Percentiles rank a stretch among this genome's conserved stretches.
These are phyloP conservation scores for Fulica atra DNA, from an alignment of 2,113 vertebrate genomes.

Conservation along the genomic window DNA sequence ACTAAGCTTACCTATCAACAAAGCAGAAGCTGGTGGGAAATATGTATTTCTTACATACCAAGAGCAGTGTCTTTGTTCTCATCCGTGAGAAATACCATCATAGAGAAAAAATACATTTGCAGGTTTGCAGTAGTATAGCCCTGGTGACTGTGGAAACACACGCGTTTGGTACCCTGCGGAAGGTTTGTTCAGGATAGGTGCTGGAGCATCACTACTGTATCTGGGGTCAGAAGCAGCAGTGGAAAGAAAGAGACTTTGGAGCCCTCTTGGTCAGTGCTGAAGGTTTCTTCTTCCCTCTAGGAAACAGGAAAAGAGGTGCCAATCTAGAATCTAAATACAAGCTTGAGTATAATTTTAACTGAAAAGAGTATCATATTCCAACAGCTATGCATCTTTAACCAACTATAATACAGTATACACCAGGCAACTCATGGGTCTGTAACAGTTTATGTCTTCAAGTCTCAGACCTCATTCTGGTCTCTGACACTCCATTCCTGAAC, in stretches of 20 bases:
- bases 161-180: background rate
- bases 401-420: background rate
- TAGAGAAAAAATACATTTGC: background rate
- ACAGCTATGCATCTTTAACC: background rate
- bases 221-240: background rate
- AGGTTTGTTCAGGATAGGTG: background rate
- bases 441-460: background rate
- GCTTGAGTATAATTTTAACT: background rate
- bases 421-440: background rate
- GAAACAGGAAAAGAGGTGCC: background rate
- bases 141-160: background rate
- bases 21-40: background rate
- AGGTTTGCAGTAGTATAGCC: background rate
- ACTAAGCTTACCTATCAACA: background rate
- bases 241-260: background rate
- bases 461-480: background rate
- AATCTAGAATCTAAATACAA: background rate
- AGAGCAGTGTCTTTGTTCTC: background rate
- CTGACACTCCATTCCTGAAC: background rate
- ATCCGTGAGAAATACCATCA: background rate
- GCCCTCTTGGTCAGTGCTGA: background rate
- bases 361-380: background rate
- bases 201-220: background rate
- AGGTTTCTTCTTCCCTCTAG: background rate
- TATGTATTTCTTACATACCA: background rate